Evolutionary conservation across 2,797 vertebrate species (phyloP), one percentile per base, ranked within the genome.

Genomic region (Lagocephalus sceleratus): DNA sequence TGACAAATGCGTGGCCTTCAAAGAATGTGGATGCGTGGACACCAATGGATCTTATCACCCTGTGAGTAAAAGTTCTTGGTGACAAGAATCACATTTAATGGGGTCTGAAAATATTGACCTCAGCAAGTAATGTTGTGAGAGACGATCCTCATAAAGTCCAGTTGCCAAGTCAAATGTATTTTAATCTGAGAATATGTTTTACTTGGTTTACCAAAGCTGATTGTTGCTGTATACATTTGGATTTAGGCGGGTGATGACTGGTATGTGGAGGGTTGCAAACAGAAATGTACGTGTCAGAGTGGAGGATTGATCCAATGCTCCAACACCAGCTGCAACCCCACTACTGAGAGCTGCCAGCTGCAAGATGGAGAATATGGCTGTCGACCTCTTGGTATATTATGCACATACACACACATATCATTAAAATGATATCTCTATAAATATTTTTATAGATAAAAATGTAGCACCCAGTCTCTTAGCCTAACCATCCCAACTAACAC

Each of bases 1-100:
- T 6, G 72, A 88, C 2, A 64, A 83, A 59, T 94, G 93, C 20
- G 84, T 93, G n/a, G 59, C 81, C 0, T 51, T 55, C 6, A 84
- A 76, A 57, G 84, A 92, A 74, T 94, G 93, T 6, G 93, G 93
- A 66, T 94, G 93, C 49, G 56, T 85, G 1, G 88, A 90, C 59
- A 2, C 55, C 15, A 51, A 46, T 0, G 90, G 87, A 8, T 50
- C 10, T 12, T 94, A 94, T 57, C 82, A 90, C 47, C 85, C 87
- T 60, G 93, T 94, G 66, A 91, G 92, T 79, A 1, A 3, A 1
- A 42, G 8, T 10, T 20, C n/a, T 20, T 9, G 9, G 8, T 17
- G 16, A 12, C 6, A n/a, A 5, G 4, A 2, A n/a, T 41, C 8
- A 41, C 2, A 41, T 41, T 17, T 38, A 5, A 15, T n/a, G 15